Conservation (phyloP, 2,797 vertebrate genomes). For the Lycodopsis pacificus region DNA sequence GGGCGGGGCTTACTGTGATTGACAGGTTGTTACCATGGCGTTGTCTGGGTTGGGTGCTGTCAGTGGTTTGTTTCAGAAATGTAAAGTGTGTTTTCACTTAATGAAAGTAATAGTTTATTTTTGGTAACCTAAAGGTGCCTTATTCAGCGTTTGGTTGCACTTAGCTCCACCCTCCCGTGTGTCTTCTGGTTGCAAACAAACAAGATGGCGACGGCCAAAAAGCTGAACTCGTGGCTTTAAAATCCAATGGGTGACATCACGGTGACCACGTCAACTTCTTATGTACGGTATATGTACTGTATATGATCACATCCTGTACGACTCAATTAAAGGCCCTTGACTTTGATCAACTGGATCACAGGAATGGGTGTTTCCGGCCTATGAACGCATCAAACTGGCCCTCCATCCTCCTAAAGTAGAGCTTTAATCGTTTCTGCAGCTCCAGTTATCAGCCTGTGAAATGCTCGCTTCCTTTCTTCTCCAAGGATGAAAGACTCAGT, state of each 20-base stretch:
- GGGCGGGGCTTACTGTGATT: not conserved
- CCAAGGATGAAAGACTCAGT: not conserved
- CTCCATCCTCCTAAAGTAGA: not conserved
- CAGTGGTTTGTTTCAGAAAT: not conserved
- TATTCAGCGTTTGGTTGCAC: not conserved
- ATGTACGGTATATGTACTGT: no score
- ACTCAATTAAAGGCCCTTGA: not conserved
- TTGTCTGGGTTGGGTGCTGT: not conserved
- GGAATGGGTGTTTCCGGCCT: slow-evolving; percentile 11
- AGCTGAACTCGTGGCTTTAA: no score
- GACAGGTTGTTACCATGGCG: not conserved
- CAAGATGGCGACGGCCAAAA: no score
- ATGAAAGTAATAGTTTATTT: no score
- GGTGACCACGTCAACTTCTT: no score
- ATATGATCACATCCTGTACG: not conserved
- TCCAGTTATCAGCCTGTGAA: slow-evolving; percentile 15
- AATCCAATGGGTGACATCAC: not conserved
- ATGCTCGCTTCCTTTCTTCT: slow-evolving; percentile 1
- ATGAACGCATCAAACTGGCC: slow-evolving; percentile 10
- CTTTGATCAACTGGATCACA: not conserved
- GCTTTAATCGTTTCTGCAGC: slow-evolving; percentile 19
- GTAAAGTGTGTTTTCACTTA: not conserved
- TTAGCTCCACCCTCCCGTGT: not conserved
- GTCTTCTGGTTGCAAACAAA: not conserved
- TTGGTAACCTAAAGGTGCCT: no score